phyloP scores from a whole-genome alignment of 2,113 vertebrate genomes.

The Meleagris gallopavo region DNA sequence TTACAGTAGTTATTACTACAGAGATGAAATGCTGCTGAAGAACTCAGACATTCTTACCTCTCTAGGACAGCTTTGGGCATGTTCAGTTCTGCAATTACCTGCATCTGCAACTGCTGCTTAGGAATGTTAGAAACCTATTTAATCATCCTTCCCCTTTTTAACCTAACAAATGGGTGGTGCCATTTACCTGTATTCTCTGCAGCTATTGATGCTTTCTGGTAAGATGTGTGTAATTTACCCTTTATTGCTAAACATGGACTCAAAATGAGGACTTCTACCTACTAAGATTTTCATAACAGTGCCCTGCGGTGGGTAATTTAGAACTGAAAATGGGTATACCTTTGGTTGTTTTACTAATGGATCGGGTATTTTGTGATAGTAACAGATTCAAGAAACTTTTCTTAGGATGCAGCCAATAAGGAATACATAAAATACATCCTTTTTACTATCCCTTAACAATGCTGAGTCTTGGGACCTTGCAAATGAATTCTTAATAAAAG shows the following conservation, averaged over 20 bases:
- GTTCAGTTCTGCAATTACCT: neutral
- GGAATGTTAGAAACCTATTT: neutral
- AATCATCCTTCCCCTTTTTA: neutral
- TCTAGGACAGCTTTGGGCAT: accelerated
- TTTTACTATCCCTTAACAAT: neutral
- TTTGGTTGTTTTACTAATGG: neutral
- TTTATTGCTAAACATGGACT: neutral
- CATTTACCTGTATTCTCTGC: neutral
- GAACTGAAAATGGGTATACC: neutral
- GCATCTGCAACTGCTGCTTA: neutral
- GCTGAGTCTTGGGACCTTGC: neutral
- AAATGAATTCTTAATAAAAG: neutral
- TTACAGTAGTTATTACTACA: neutral
- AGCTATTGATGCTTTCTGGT: neutral
- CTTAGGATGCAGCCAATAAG: neutral
- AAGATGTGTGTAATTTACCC: neutral
- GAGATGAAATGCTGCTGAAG: neutral
- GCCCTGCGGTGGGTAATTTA: neutral
- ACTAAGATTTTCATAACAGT: neutral
- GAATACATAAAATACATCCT: neutral
- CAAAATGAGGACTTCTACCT: neutral
- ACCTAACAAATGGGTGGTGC: neutral
- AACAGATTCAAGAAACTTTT: neutral
- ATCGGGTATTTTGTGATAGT: neutral
- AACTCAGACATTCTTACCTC: neutral